Evolutionary conservation across 1,140 invertebrate species (phyloP).

Genomic region (Arctopsyche grandis): DNA sequence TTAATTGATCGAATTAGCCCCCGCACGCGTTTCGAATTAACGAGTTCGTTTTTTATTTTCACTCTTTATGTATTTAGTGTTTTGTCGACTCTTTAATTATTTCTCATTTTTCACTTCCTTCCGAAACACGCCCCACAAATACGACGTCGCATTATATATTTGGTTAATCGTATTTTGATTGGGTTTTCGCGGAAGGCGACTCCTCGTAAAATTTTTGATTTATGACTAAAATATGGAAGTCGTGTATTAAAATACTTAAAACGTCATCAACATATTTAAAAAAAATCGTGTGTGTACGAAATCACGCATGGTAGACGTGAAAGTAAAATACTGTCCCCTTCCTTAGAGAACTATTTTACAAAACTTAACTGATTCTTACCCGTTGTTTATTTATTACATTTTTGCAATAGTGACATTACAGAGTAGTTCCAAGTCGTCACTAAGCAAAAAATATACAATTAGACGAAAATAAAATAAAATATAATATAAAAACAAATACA

Average conservation of each 20-base stretch:
- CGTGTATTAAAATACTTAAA: background rate
- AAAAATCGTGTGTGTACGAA: background rate
- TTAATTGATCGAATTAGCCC: conserved; percentile 13
- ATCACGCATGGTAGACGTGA: no score
- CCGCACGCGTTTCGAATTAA: conserved; percentile 9
- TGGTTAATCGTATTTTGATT: background rate
- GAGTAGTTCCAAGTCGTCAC: no score
- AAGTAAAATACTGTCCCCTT: no score
- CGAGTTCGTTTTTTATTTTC: background rate
- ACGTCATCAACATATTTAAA: background rate
- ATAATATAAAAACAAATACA: background rate
- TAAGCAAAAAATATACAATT: no score
- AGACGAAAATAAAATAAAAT: background rate
- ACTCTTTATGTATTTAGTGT: background rate
- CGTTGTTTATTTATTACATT: no score
- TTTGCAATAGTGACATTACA: no score
- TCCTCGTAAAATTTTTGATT: background rate
- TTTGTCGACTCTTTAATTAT: no score
- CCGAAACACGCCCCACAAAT: no score
- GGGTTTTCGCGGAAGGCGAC: background rate
- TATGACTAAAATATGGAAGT: background rate
- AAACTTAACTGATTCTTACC: no score
- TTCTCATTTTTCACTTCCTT: no score
- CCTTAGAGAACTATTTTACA: no score
- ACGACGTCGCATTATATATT: no score